Conservation (phyloP, 2,888 invertebrate species). For the Synanthedon tipuliformis region DNA sequence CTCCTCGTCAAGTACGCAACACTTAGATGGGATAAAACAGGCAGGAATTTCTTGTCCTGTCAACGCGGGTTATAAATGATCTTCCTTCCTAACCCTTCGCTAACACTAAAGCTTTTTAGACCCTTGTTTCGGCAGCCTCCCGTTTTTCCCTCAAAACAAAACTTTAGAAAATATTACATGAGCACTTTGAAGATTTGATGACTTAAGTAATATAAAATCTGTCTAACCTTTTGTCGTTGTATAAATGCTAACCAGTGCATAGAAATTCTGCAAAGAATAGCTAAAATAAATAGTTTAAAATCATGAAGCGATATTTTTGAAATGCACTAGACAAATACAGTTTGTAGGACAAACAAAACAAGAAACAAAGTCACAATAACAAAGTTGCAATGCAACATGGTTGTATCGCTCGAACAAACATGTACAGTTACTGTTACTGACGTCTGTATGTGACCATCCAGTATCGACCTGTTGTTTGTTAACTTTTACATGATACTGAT, state of each 20-base stretch:
- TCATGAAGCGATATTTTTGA: neutral
- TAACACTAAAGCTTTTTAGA: slow-evolving; percentile 30
- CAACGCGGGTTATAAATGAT: slow-evolving; percentile 52
- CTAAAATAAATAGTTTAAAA: no score
- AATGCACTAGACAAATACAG: neutral
- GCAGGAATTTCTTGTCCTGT: slow-evolving; percentile 42
- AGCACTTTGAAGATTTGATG: slow-evolving; percentile 7
- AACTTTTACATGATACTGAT: neutral
- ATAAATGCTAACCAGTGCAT: neutral
- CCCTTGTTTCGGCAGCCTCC: slow-evolving; percentile 30
- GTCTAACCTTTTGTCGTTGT: neutral
- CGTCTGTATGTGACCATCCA: slow-evolving; percentile 1
- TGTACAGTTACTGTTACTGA: neutral
- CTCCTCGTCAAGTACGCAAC: slow-evolving; percentile 11
- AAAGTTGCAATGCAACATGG: neutral
- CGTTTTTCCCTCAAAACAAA: slow-evolving; percentile 27
- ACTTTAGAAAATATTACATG: slow-evolving; percentile 24
- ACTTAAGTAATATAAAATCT: slow-evolving; percentile 12
- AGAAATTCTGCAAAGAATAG: no score
- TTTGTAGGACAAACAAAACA: neutral
- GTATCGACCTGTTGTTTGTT: slow-evolving; percentile 3
- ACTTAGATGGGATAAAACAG: slow-evolving; percentile 34
- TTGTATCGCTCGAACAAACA: neutral
- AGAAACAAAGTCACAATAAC: neutral
- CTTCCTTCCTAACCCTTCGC: slow-evolving; percentile 27